A percentile compares a stretch with the other conserved stretches of the same genome.
Conservation (phyloP, 2,113 vertebrate genomes). For the Sitta europaea region DNA sequence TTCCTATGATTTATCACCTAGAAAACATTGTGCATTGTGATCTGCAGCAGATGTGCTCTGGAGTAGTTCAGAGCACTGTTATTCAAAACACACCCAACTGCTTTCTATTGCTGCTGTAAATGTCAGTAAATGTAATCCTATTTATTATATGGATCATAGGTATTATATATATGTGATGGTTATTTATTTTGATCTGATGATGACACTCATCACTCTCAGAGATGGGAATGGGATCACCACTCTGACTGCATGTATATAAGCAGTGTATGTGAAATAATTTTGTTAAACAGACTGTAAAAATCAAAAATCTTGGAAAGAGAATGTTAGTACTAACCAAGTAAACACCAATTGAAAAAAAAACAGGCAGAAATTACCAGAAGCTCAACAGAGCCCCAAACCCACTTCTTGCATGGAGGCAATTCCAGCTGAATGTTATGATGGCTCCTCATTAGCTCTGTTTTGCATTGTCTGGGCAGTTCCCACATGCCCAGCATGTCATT, state of each 20-base stretch:
- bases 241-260: neutral
- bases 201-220: neutral
- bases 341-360: neutral
- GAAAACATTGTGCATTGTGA: neutral
- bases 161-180: neutral
- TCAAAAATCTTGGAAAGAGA: neutral
- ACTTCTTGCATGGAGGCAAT: neutral
- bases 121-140: neutral
- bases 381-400: neutral
- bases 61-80: neutral
- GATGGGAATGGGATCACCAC: neutral
- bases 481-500: neutral
- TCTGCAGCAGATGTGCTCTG: neutral
- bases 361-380: neutral
- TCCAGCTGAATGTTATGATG: neutral
- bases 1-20: neutral
- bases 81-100: neutral
- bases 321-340: neutral
- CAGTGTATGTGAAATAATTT: neutral
- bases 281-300: neutral
- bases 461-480: neutral
- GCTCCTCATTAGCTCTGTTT: constrained; percentile 18
- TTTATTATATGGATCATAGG: neutral
- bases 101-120: rapidly evolving
- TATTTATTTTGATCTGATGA: neutral